Conservation (phyloP, 2,113 vertebrate species). For the Dolichallabes microphthalmus region DNA sequence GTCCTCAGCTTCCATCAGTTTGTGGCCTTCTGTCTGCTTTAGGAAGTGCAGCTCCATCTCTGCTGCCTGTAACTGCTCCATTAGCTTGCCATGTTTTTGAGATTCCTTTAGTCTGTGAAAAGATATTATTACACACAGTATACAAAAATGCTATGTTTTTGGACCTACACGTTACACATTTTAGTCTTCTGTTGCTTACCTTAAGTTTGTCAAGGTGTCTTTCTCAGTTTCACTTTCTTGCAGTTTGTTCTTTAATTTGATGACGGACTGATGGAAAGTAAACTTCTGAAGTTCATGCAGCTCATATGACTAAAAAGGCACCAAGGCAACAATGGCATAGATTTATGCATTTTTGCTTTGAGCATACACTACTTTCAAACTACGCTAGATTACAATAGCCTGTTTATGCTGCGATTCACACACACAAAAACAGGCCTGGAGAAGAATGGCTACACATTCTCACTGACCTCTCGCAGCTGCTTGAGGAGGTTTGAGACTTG, state of each 20-base stretch:
- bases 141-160: background rate
- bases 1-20: conserved; percentile 69
- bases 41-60: conserved; percentile 72
- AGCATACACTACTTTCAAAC: background rate
- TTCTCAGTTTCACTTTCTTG: conserved; percentile 71
- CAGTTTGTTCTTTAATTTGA: conserved; percentile 72
- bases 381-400: background rate
- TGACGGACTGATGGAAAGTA: conserved; percentile 58
- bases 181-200: conserved; percentile 61
- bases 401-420: background rate
- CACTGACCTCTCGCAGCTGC: conserved; percentile 67
- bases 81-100: conserved; percentile 67
- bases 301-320: conserved; percentile 62
- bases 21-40: conserved; percentile 64
- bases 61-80: conserved; percentile 71
- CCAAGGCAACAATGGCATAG: background rate
- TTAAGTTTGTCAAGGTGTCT: conserved; percentile 68
- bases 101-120: conserved; percentile 70
- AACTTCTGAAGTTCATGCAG: conserved; percentile 66
- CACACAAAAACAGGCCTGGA: background rate
- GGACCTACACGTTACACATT: background rate
- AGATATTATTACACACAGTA: conserved; percentile 43
- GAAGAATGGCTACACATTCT: background rate
- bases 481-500: conserved; percentile 67
- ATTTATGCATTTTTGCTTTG: background rate